Percentiles rank a stretch among this genome's conserved stretches.
Conservation (phyloP, 1,140 invertebrate species). For the Drosophila sp. region DNA sequence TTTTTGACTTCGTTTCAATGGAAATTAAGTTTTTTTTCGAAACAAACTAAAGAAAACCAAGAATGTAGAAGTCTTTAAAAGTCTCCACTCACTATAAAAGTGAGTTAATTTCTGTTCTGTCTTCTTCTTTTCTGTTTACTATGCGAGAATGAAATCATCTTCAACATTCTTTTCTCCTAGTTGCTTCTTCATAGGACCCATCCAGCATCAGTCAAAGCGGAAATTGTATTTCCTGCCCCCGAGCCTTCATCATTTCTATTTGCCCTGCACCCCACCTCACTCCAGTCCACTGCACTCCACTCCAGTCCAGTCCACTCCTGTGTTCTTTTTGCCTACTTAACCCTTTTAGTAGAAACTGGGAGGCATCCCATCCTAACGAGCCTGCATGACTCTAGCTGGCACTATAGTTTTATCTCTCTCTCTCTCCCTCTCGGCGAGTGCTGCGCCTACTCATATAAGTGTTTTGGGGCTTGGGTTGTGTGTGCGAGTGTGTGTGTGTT, state of each 20-base stretch:
- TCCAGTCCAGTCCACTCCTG: no score
- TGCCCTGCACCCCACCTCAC: neutral
- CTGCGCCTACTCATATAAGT: conserved; percentile 26
- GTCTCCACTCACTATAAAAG: neutral
- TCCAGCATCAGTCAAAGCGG: conserved; percentile 35
- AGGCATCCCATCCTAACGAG: conserved; percentile 15
- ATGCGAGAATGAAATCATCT: conserved; percentile 23
- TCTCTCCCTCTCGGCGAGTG: neutral
- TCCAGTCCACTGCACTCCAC: neutral
- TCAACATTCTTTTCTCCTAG: conserved; percentile 16
- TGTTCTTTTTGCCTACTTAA: conserved; percentile 8
- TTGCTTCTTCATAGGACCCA: conserved; percentile 19
- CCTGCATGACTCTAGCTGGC: conserved; percentile 12
- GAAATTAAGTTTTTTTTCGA: no score
- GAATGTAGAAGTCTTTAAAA: no score
- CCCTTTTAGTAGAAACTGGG: conserved; percentile 19
- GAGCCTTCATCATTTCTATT: neutral
- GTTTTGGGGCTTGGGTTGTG: conserved; percentile 28
- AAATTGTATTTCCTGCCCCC: conserved; percentile 68
- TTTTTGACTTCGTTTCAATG: no score
- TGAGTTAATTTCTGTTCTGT: neutral
- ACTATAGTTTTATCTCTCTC: neutral
- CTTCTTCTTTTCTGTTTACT: conserved; percentile 26
- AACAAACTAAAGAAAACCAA: no score
- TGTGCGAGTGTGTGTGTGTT: conserved; percentile 21